phyloP scores from a whole-genome alignment of 2,113 vertebrate genomes.

The Leucopsar rothschildi region DNA sequence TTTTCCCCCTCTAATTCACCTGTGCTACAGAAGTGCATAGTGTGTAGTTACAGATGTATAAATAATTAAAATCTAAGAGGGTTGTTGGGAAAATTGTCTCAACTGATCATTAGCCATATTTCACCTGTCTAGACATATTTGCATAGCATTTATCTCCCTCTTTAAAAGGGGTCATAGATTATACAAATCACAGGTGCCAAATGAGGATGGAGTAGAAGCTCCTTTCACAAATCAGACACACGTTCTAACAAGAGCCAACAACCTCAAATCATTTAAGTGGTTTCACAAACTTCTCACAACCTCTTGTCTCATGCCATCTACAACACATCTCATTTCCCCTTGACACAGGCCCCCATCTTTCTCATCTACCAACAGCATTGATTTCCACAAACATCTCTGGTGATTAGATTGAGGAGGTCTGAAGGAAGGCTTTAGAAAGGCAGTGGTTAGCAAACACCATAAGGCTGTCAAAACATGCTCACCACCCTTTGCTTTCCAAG shows the following conservation, averaged over 20 bases:
- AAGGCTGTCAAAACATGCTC: not conserved
- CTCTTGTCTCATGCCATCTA: not conserved
- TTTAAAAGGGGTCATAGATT: not conserved
- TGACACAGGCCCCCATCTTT: not conserved
- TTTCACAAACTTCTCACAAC: not conserved
- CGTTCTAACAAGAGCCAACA: not conserved
- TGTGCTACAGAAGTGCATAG: not conserved
- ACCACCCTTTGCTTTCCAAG: not conserved
- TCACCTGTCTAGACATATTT: conserved; percentile 14
- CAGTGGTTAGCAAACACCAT: not conserved
- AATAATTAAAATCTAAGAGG: conserved; percentile 17
- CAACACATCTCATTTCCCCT: not conserved
- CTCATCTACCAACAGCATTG: not conserved
- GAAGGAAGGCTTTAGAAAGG: not conserved
- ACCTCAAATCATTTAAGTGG: not conserved
- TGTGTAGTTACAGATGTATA: not conserved
- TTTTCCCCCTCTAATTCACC: not conserved
- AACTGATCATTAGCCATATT: not conserved
- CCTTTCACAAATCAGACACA: not conserved
- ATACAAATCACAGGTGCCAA: not conserved
- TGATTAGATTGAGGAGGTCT: not conserved
- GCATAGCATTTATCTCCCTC: not conserved
- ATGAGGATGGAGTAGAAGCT: not conserved
- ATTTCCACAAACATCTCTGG: not conserved
- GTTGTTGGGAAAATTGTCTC: not conserved